phyloP scores from a whole-genome alignment of 1,140 invertebrate species.

The Drosophila arizonae region DNA sequence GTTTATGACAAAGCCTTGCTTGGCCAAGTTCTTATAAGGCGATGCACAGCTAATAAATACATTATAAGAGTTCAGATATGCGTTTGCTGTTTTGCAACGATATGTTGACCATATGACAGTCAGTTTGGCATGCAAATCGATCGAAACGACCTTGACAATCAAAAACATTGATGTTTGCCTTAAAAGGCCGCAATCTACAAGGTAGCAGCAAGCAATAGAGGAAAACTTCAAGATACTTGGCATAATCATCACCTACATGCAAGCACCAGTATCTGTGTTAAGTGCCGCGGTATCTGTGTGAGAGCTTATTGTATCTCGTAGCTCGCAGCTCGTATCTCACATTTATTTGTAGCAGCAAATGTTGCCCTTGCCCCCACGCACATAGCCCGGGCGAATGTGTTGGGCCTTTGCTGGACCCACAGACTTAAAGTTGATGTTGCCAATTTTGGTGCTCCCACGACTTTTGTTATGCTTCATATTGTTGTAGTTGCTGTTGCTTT shows the following conservation, averaged over 20 bases:
- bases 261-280: conserved; percentile 36
- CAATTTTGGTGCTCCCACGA: conserved; percentile 76
- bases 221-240: conserved; percentile 38
- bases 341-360: conserved; percentile 26
- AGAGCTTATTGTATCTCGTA: conserved; percentile 29
- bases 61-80: conserved; percentile 20
- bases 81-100: conserved; percentile 26
- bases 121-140: conserved; percentile 58
- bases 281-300: conserved; percentile 29
- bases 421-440: conserved; percentile 59
- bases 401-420: conserved; percentile 32
- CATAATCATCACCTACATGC: conserved; percentile 60
- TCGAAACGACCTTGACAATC: conserved; percentile 76
- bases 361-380: conserved; percentile 45
- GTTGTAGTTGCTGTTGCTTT: conserved; percentile 45
- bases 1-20: conserved; percentile 13
- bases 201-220: conserved; percentile 17
- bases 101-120: conserved; percentile 40
- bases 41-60: conserved; percentile 10
- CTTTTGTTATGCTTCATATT: conserved; percentile 43
- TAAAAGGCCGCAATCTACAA: conserved; percentile 60
- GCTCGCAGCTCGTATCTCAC: conserved; percentile 36
- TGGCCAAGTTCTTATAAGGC: conserved; percentile 22
- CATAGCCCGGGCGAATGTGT: conserved; percentile 28
- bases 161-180: conserved; percentile 68